Evolutionary conservation across 2,797 vertebrate genomes (phyloP), one percentile per base, ranked within the genome.

Genomic region (Menidia menidia): DNA sequence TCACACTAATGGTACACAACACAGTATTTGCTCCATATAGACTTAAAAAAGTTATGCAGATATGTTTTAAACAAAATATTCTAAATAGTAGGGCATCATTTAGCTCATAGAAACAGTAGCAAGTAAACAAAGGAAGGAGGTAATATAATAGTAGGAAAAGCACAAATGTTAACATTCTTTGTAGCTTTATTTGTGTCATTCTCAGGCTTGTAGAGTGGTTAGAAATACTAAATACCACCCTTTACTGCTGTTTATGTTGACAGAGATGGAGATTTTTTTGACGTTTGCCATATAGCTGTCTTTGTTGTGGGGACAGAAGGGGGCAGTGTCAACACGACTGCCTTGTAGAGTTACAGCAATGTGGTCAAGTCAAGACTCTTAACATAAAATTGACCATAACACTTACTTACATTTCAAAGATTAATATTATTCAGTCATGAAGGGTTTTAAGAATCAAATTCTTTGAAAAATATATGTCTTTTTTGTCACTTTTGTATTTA

Each of bases 271-370:
- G 78, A 78, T 84, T 60, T 77, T 77, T 71, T 84, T 73, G 77
- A 77, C 72, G 75, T 80, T 68, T 15, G 58, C 33, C 47, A 12
- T 73, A 78, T 68, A 74, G 53, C 62, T 85, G 59, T 55, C 44
- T 52, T 56, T 52, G 83, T 58, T 31, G n/a, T 64, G 78, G 73
- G 72, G 81, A 87, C 89, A 87, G 89, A 91, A 90, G 89, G 87
- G 92, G 90, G 92, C 89, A 89, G 88, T 90, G 78, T 88, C 86
- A 77, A 89, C 88, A 85, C 86, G 83, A 88, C 83, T 80, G 85
- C 83, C 62, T 70, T 53, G 75, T 35, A 60, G 58, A 68, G 60
- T 87, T 48, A 75, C 62, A 70, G 35, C 53, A 76, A 57, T 59
- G 62, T n/a, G 15, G 35, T 51, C 57, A 53, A 50, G 54, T 59